Conservation (phyloP, 2,113 vertebrate species). For the Benitochromis conjunctus region DNA sequence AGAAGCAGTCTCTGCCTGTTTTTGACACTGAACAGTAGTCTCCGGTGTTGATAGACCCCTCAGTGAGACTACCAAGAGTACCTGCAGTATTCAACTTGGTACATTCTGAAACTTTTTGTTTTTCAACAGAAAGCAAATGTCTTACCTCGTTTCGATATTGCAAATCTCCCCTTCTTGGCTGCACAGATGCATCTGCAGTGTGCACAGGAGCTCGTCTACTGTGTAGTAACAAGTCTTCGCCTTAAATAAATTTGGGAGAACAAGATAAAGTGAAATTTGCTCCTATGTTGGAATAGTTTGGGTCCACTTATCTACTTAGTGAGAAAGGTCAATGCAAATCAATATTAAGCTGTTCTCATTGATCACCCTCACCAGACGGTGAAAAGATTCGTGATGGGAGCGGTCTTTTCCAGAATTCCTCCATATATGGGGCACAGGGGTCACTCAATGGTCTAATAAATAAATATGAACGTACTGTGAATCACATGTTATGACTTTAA, state of each 20-base stretch:
- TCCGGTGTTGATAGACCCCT: not conserved
- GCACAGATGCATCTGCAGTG: not conserved
- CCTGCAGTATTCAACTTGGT: not conserved
- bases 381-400: not conserved
- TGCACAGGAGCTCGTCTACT: not conserved
- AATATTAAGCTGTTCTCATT: not conserved
- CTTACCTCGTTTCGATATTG: fast-evolving
- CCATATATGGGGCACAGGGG: fast-evolving
- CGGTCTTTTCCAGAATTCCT: not conserved
- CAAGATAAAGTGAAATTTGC: not conserved
- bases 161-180: fast-evolving
- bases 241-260: not conserved
- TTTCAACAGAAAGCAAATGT: not conserved
- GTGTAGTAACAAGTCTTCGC: not conserved
- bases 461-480: not conserved
- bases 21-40: not conserved
- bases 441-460: not conserved
- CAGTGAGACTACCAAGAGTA: not conserved
- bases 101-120: not conserved
- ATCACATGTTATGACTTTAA: not conserved
- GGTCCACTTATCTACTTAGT: not conserved
- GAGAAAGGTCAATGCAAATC: not conserved
- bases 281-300: not conserved
- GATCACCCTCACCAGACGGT: not conserved
- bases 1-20: not conserved